Evolutionary conservation across 2,797 vertebrate genomes (phyloP).

Genomic region (Tadarida brasiliensis): DNA sequence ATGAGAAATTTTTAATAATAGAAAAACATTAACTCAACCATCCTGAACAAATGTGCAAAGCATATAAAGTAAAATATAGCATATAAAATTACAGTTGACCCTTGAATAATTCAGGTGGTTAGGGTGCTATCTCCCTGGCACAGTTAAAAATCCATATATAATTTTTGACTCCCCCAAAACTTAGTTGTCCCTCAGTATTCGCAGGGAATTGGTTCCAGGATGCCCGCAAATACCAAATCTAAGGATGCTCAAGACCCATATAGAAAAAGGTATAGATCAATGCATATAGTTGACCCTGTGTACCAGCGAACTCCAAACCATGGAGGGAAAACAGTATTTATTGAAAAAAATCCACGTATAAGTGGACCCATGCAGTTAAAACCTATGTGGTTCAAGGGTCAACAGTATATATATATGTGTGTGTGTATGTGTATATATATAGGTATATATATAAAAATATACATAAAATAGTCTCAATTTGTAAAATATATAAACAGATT

Average conservation of each 20-base stretch:
- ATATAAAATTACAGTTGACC: neutral
- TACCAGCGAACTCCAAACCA: neutral
- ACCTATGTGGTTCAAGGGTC: neutral
- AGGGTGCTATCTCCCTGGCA: neutral
- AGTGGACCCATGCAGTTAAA: neutral
- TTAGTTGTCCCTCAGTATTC: neutral
- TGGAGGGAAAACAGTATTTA: neutral
- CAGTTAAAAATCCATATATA: neutral
- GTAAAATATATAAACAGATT: neutral
- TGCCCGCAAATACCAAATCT: neutral
- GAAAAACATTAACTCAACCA: conserved; percentile 10
- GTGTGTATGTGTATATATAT: neutral
- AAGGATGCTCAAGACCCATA: neutral
- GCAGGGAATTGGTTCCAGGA: neutral
- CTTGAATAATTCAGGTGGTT: neutral
- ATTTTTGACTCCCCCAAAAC: neutral
- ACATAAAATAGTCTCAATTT: neutral
- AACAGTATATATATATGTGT: neutral
- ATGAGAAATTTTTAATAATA: conserved; percentile 16
- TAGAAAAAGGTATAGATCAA: neutral
- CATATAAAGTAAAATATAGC: conserved; percentile 3
- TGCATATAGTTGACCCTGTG: no score
- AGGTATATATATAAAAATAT: neutral
- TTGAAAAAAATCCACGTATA: accelerated
- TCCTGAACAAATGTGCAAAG: neutral